A percentile compares a stretch with the other conserved stretches of the same genome.
Conservation (phyloP, 1,140 invertebrate species). For the Epicauta chinensis region DNA sequence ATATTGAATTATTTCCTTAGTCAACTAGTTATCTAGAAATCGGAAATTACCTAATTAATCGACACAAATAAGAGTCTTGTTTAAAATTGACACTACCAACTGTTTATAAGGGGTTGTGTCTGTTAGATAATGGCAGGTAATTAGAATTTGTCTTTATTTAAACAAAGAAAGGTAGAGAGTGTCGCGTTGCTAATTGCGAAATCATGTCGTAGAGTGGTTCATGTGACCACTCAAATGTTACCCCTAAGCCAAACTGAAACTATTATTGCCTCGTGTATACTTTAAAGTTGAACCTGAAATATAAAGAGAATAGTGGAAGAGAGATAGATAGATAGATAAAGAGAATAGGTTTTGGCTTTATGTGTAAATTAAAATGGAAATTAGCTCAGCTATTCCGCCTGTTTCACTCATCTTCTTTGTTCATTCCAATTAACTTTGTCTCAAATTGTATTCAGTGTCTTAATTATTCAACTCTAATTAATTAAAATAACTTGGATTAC, state of each 20-base stretch:
- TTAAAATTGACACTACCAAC: too few relatives aligned
- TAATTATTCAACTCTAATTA: slow-evolving; percentile 15
- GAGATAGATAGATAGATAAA: too few relatives aligned
- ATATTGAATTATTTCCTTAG: too few relatives aligned
- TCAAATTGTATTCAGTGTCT: slow-evolving; percentile 5
- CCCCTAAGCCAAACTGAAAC: slow-evolving; percentile 15
- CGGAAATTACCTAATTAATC: too few relatives aligned
- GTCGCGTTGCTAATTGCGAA: slow-evolving; percentile 17
- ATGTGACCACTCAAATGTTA: slow-evolving; percentile 16
- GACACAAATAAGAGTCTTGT: too few relatives aligned
- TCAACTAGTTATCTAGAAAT: too few relatives aligned
- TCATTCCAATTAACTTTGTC: slow-evolving; percentile 16
- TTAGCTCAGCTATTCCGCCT: slow-evolving; percentile 1
- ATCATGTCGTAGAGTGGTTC: slow-evolving; percentile 15
- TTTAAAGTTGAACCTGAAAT: slow-evolving; percentile 5
- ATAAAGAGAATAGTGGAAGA: background rate
- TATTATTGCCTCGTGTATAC: slow-evolving; percentile 15
- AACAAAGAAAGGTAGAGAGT: slow-evolving; percentile 13
- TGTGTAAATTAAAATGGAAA: slow-evolving; percentile 13
- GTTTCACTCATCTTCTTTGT: slow-evolving; percentile 10
- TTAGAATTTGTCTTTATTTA: background rate
- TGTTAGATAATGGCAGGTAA: too few relatives aligned
- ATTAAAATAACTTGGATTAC: slow-evolving; percentile 17
- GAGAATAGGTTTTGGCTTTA: too few relatives aligned
- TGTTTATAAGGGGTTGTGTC: too few relatives aligned